Conservation (phyloP, 2,888 invertebrate species). For the Tenodera sinensis region DNA sequence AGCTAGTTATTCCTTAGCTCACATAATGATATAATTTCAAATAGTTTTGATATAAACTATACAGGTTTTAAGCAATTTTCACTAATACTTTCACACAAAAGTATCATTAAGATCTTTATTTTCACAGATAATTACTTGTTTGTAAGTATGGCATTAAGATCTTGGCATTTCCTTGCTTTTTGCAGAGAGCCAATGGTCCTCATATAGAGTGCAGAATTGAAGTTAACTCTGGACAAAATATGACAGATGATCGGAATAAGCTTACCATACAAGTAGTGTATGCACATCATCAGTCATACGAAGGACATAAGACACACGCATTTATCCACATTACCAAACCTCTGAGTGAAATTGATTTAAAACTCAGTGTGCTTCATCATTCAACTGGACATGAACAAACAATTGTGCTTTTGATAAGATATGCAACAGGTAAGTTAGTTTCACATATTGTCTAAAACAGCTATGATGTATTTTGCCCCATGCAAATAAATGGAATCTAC, state of each 20-base stretch:
- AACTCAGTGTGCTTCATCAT: slow-evolving; percentile 52
- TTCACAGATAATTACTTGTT: no score
- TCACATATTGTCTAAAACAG: no score
- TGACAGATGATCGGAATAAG: slow-evolving; percentile 55
- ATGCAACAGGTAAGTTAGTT: slow-evolving; percentile 49
- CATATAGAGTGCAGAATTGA: slow-evolving; percentile 70
- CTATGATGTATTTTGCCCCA: no score
- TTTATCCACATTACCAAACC: slow-evolving; percentile 61
- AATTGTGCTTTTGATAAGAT: slow-evolving; percentile 50
- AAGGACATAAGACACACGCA: slow-evolving; percentile 59
- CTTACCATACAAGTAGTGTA: slow-evolving; percentile 59
- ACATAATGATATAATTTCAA: no score
- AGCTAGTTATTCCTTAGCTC: no score
- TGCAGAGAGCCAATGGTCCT: slow-evolving; percentile 60
- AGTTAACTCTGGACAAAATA: slow-evolving; percentile 62
- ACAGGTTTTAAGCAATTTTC: no score
- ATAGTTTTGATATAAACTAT: no score
- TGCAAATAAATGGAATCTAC: no score
- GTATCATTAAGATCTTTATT: no score
- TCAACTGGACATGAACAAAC: slow-evolving; percentile 55
- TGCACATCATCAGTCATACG: slow-evolving; percentile 58
- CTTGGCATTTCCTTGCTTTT: slow-evolving; percentile 31
- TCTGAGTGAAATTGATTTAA: slow-evolving; percentile 63
- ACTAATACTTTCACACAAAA: no score
- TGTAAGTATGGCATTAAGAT: no score